Conservation (phyloP, 2,888 invertebrate species). For the Lithophane ornitopus region DNA sequence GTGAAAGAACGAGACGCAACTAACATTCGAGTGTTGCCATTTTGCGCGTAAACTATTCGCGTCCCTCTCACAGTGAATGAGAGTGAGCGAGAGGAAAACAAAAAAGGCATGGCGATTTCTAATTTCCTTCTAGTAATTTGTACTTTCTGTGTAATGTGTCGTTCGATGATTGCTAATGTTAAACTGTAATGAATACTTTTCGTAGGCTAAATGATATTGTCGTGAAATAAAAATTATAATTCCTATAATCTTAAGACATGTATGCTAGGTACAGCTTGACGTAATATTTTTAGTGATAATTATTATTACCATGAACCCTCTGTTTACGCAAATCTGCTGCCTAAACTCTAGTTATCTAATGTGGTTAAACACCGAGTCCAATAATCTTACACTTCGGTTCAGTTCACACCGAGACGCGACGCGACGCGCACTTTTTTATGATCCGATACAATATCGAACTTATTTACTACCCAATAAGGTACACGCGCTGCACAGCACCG, state of each 20-base stretch:
- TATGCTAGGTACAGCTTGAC: constrained; percentile 31
- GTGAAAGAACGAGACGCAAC: constrained; percentile 14
- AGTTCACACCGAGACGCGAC: too few relatives aligned
- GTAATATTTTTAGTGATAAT: background rate
- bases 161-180: constrained; percentile 27
- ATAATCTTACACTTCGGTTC: background rate
- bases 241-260: too few relatives aligned
- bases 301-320: too few relatives aligned
- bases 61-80: background rate
- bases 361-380: background rate
- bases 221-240: too few relatives aligned
- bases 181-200: constrained; percentile 15
- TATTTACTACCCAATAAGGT: too few relatives aligned
- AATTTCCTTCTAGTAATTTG: background rate
- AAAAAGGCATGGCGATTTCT: constrained; percentile 11
- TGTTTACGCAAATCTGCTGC: too few relatives aligned
- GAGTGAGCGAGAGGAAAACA: background rate
- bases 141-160: constrained; percentile 31
- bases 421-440: too few relatives aligned
- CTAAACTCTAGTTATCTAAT: background rate
- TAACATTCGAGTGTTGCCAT: background rate
- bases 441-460: too few relatives aligned
- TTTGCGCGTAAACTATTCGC: background rate
- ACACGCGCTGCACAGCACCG: too few relatives aligned
- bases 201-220: constrained; percentile 24